Base-by-base conservation (phyloP, 2,113 vertebrate species). In the Antechinus flavipes region DNA sequence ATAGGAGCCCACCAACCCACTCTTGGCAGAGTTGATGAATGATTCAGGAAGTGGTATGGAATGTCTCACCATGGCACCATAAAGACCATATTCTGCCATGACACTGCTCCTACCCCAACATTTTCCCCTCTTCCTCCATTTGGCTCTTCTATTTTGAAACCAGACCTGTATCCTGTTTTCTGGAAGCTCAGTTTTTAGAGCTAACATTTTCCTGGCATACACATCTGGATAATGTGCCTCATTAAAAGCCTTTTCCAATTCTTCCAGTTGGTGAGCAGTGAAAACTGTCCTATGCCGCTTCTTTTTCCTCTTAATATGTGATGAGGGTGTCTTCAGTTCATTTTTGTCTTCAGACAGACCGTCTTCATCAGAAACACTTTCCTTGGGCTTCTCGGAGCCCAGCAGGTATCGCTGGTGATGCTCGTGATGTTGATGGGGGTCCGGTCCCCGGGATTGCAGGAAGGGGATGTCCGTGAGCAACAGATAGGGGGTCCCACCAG, bases 221-320 rank as follows among this genome's bases (percentile, higher is more conserved):
- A 99, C 99, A 1, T 99, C 99, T 0, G 99, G 99, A 90, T 99
- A 99, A 94, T 99, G 99, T 0, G 99, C 99, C 95, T 99, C 99
- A 0, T 99, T 99, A 94, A 99, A 99, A 0, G 99, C 99, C 95
- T 99, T 99, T 98, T 99, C 99, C 98, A 99, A 97, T 97, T 99
- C 99, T 97, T 99, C 99, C 97, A 99, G 98, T 97, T 99, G 99
- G 94, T 99, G 99, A 26, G 99, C 99, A 0, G 99, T 99, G 97
- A 99, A 99, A 89, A 99, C 99, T 0, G 99, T 99, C 99, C 99
- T 99, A 98, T 99, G 99, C 91, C 99, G 98, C 92, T 99, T 97
- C 95, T 99, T 99, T 98, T 99, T 99, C 97, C 99, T 99, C 98
- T 99, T 99, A 91, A 97, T 98, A 97, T 99, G 99, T 0, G 98